A percentile compares a stretch with the other conserved stretches of the same genome.
These are phyloP conservation scores for Elephas maximus DNA, from an alignment of 2,113 vertebrate genomes.

Conservation along the genomic window DNA sequence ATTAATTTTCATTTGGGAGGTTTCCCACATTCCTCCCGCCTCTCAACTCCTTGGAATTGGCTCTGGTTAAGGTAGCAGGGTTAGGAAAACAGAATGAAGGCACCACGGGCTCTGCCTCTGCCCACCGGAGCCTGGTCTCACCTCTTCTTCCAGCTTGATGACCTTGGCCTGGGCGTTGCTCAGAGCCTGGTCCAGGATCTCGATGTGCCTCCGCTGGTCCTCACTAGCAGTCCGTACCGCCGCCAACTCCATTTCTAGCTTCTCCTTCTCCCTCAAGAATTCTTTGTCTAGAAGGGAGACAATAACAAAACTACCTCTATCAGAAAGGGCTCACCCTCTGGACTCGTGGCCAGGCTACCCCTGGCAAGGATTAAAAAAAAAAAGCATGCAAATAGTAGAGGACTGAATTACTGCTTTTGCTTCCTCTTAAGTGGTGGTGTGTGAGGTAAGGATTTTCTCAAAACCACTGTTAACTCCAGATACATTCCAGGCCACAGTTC, in stretches of 20 bases:
- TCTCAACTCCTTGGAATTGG: neutral
- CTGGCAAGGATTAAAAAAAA: conserved; percentile 69
- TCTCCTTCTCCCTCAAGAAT: conserved; percentile 92
- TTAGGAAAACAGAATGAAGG: neutral
- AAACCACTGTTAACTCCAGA: neutral
- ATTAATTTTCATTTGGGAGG: conserved; percentile 2
- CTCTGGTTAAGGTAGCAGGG: neutral
- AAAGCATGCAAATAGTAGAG: neutral
- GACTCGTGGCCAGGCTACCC: conserved; percentile 39
- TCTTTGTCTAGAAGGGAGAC: conserved; percentile 89
- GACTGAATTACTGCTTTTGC: conserved; percentile 30
- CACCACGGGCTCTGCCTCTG: neutral
- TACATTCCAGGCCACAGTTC: neutral
- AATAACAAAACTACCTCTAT: conserved; percentile 75
- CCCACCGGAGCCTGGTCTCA: conserved; percentile 70
- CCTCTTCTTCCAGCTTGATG: conserved; percentile 93
- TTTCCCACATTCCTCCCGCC: neutral
- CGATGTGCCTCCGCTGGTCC: conserved; percentile 92
- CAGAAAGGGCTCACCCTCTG: conserved; percentile 61
- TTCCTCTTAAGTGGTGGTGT: neutral
- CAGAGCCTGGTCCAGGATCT: conserved; percentile 93
- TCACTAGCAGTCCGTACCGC: conserved; percentile 90
- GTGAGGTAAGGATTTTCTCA: conserved; percentile 16
- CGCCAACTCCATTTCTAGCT: conserved; percentile 91
- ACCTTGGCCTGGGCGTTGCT: conserved; percentile 92